Evolutionary conservation across 2,888 invertebrate species (phyloP).

Genomic region (Mesorhabditis spiculigera): DNA sequence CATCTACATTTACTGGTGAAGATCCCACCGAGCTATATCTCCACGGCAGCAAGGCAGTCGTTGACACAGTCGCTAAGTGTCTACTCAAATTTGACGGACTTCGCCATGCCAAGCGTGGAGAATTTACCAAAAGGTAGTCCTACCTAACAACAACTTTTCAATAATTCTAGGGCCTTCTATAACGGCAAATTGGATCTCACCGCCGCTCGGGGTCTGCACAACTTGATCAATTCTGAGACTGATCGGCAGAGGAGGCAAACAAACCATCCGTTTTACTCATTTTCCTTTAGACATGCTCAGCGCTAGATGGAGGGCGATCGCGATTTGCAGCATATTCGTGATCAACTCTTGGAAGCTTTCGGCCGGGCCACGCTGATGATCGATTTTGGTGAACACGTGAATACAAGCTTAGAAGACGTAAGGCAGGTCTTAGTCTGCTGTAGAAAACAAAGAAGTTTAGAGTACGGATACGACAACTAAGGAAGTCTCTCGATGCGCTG

Average conservation of each 20-base stretch:
- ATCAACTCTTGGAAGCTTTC: slow-evolving; percentile 27
- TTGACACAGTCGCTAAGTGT: slow-evolving; percentile 65
- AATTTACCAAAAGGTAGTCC: slow-evolving; percentile 72
- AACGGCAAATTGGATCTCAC: slow-evolving; percentile 79
- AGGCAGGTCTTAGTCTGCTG: slow-evolving; percentile 16
- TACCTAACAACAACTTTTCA: background rate
- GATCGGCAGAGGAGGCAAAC: slow-evolving; percentile 72
- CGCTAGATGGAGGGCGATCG: slow-evolving; percentile 73
- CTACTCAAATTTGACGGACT: slow-evolving; percentile 67
- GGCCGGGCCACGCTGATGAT: slow-evolving; percentile 41
- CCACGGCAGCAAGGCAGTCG: slow-evolving; percentile 79
- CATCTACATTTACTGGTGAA: slow-evolving; percentile 82
- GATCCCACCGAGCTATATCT: slow-evolving; percentile 81
- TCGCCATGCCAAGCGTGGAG: slow-evolving; percentile 75
- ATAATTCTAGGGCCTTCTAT: slow-evolving; percentile 71
- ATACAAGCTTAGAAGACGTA: slow-evolving; percentile 24
- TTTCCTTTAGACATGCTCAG: slow-evolving; percentile 68
- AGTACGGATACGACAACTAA: background rate
- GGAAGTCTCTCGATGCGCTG: slow-evolving; percentile 18
- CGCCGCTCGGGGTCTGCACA: slow-evolving; percentile 79
- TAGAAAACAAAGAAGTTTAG: background rate
- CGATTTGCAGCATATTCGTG: slow-evolving; percentile 25
- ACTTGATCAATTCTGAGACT: slow-evolving; percentile 80
- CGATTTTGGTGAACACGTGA: slow-evolving; percentile 53
- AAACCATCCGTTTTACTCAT: background rate